These are phyloP conservation scores for Sitodiplosis mosellana DNA, from an alignment of 1,140 invertebrate genomes.

Conservation along the genomic window DNA sequence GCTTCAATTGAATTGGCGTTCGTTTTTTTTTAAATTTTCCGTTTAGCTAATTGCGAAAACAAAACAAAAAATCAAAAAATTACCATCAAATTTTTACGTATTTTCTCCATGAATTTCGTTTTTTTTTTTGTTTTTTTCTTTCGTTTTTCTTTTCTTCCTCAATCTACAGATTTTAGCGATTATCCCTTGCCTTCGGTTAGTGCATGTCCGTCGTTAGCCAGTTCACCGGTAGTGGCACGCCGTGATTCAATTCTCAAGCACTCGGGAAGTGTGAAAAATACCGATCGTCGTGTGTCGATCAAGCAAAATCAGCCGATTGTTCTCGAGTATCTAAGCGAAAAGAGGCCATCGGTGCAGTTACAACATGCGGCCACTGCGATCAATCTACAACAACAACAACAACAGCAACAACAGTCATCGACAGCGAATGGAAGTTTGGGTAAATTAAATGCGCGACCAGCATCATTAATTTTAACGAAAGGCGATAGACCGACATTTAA, in stretches of 20 bases:
- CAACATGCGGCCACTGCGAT: too few relatives aligned
- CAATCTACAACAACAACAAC: not conserved
- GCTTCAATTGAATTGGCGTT: not conserved
- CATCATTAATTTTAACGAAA: constrained; percentile 22
- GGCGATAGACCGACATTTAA: constrained; percentile 18
- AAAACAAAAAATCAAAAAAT: too few relatives aligned
- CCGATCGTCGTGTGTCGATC: constrained; percentile 22
- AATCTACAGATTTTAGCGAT: not conserved
- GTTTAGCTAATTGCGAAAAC: not conserved
- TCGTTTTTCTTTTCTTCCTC: not conserved
- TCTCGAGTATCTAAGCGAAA: constrained; percentile 20
- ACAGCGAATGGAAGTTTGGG: not conserved
- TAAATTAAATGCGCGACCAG: constrained; percentile 12
- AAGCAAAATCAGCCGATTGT: constrained; percentile 13
- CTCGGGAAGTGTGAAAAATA: constrained; percentile 12
- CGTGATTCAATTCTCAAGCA: constrained; percentile 23
- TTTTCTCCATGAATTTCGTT: too few relatives aligned
- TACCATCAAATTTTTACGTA: too few relatives aligned
- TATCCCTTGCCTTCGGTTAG: not conserved
- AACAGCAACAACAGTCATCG: not conserved
- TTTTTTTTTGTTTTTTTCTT: too few relatives aligned
- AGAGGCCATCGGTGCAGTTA: not conserved
- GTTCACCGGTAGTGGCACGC: constrained; percentile 12
- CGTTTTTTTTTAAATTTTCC: not conserved
- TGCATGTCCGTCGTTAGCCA: not conserved